Evolutionary conservation across 2,888 invertebrate species (phyloP).

Genomic region (Apamea crenata): DNA sequence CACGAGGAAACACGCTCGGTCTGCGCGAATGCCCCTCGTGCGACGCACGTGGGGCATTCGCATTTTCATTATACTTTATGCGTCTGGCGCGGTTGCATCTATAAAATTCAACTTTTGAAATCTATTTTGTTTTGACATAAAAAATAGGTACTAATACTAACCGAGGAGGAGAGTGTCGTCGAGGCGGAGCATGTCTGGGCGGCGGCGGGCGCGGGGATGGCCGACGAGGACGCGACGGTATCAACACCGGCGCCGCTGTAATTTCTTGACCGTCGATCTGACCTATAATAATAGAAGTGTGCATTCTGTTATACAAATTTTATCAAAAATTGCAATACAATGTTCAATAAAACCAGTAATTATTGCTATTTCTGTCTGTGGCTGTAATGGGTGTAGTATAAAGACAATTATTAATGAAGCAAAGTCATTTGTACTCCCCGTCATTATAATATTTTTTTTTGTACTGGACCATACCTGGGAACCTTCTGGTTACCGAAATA

Average conservation of each 20-base stretch:
- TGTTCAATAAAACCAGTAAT: neutral
- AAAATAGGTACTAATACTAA: slow-evolving; percentile 52
- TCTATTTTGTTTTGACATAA: neutral
- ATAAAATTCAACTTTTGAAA: neutral
- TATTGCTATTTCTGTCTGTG: neutral
- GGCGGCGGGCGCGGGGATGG: slow-evolving; percentile 90
- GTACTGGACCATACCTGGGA: too few species aligned
- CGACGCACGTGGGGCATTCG: neutral
- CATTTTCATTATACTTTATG: neutral
- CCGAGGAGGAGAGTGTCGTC: slow-evolving; percentile 89
- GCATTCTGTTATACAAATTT: neutral
- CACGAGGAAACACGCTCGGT: neutral
- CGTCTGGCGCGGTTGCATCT: neutral
- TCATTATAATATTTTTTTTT: neutral
- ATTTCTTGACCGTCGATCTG: slow-evolving; percentile 99
- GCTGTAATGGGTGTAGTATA: too few species aligned
- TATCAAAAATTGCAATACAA: neutral
- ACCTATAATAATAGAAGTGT: slow-evolving; percentile 85
- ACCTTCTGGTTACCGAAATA: too few species aligned
- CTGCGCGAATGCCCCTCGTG: neutral
- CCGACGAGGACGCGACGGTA: slow-evolving; percentile 92
- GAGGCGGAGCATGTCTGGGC: slow-evolving; percentile 90
- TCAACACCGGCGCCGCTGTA: slow-evolving; percentile 97
- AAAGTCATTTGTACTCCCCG: neutral
- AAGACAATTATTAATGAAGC: neutral